Evolutionary conservation across 2,113 vertebrate species (phyloP).

Genomic region (Antechinus stuartii): DNA sequence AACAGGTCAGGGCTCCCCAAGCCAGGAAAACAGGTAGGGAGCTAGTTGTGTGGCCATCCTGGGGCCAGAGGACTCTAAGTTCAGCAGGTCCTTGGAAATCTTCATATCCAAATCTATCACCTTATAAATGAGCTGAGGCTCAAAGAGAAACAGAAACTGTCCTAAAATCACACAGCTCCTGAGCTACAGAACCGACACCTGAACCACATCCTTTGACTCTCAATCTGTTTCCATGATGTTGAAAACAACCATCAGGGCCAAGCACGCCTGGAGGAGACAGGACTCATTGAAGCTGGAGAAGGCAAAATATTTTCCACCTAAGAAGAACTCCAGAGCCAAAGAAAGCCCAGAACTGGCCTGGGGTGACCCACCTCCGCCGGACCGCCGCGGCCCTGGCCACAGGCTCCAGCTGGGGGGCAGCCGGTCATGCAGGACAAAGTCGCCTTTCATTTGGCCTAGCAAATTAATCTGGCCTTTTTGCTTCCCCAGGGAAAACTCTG

Average conservation of each 20-base stretch:
- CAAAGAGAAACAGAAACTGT: not conserved
- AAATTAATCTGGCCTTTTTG: slow-evolving; percentile 79
- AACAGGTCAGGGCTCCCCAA: not conserved
- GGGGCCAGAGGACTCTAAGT: slow-evolving; percentile 68
- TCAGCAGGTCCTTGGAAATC: slow-evolving; percentile 17
- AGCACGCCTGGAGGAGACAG: not conserved
- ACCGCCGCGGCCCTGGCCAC: not conserved
- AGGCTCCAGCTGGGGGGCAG: not conserved
- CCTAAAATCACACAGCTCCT: not conserved
- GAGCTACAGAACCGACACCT: not conserved
- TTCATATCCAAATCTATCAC: not conserved
- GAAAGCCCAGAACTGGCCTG: slow-evolving; percentile 74
- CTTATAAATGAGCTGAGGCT: not conserved
- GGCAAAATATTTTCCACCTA: slow-evolving; percentile 77
- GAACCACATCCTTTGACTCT: not conserved
- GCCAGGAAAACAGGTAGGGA: slow-evolving; percentile 64
- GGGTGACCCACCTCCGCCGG: slow-evolving; percentile 80
- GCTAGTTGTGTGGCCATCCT: not conserved
- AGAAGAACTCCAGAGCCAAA: slow-evolving; percentile 74
- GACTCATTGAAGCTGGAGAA: slow-evolving; percentile 59
- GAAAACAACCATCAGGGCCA: not conserved
- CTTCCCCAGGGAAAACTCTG: slow-evolving; percentile 79
- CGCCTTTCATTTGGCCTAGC: slow-evolving; percentile 80
- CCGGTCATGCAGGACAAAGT: slow-evolving; percentile 64
- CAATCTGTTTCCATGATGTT: not conserved